Evolutionary conservation across 2,797 vertebrate species (phyloP), one percentile per base, ranked within the genome.

Genomic region (Tragopan temminckii): DNA sequence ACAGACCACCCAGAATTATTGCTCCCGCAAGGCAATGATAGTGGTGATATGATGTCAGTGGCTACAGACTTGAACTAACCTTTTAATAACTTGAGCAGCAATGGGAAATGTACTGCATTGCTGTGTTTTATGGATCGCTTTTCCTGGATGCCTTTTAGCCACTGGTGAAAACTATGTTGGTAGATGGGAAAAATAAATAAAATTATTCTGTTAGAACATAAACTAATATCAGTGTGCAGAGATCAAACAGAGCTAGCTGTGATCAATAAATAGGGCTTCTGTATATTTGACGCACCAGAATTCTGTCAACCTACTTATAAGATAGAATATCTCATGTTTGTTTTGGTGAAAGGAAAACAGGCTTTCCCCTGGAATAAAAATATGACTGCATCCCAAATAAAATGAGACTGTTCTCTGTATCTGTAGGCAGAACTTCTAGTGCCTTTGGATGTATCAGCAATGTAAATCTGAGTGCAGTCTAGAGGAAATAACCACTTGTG

Each of bases 1-100:
- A 78, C 89, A 91, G 96, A 94, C 95, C 95, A 96, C 96, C 95
- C 96, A 95, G 83, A 85, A 36, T 40, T 93, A 77, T 80, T 91
- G 79, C 92, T 95, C 83, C 94, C 78, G 57, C 70, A 48, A 83
- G 89, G 89, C 80, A 76, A 3, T 29, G 64, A 57, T 58, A 86
- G 74, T 71, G 63, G 38, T 76, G 89, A 29, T 92, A 43, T 63
- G 83, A 80, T 86, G 91, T 89, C 85, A 88, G 77, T 89, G 89
- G 83, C 82, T 82, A 21, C 74, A 85, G 74, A 71, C 52, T 85
- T 61, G 42, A 87, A 12, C 85, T 77, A 92, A 80, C 70, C 71
- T 70, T 74, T 90, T 85, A 57, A 93, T 45, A 62, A 86, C 89
- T 77, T 63, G 82, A 55, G 89, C 74, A 89, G 85, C 80, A 94